Evolutionary conservation across 2,797 vertebrate genomes (phyloP).

Genomic region (Lepus oiostolus): DNA sequence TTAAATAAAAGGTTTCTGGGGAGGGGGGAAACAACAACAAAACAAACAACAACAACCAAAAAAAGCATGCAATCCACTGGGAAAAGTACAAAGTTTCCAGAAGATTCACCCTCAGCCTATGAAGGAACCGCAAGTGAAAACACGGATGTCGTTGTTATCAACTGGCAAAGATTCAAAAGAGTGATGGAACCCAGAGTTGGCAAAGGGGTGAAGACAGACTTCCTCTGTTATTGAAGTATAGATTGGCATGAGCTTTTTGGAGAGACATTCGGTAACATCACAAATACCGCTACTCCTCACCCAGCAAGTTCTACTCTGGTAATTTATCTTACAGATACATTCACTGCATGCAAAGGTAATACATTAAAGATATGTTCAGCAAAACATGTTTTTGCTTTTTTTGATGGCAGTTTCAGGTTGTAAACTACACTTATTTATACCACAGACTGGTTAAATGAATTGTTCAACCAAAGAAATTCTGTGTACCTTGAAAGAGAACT

Average conservation of each 20-base stretch:
- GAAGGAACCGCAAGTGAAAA: conserved; percentile 41
- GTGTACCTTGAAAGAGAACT: not conserved
- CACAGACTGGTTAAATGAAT: conserved; percentile 23
- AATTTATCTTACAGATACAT: not conserved
- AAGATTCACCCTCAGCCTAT: not conserved
- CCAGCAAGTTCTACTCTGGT: not conserved
- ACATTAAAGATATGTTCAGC: not conserved
- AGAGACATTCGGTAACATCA: not conserved
- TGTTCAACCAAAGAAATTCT: conserved; percentile 27
- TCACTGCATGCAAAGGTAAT: not conserved
- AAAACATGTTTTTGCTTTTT: not conserved
- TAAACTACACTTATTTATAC: not conserved
- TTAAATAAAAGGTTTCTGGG: not conserved
- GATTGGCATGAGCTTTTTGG: not conserved
- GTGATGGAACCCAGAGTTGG: not conserved
- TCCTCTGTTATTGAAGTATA: not conserved
- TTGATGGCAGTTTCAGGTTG: conserved; percentile 9
- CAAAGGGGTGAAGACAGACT: not conserved
- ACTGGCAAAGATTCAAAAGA: not conserved
- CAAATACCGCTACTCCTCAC: not conserved
- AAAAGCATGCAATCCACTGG: not conserved
- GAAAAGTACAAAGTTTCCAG: conserved; percentile 30
- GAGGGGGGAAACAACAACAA: too few species aligned
- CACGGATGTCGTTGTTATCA: not conserved
- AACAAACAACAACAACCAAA: not conserved